A percentile compares a stretch with the other conserved stretches of the same genome.
Conservation (phyloP, 2,888 invertebrate species). For the Pterobdella sp. region DNA sequence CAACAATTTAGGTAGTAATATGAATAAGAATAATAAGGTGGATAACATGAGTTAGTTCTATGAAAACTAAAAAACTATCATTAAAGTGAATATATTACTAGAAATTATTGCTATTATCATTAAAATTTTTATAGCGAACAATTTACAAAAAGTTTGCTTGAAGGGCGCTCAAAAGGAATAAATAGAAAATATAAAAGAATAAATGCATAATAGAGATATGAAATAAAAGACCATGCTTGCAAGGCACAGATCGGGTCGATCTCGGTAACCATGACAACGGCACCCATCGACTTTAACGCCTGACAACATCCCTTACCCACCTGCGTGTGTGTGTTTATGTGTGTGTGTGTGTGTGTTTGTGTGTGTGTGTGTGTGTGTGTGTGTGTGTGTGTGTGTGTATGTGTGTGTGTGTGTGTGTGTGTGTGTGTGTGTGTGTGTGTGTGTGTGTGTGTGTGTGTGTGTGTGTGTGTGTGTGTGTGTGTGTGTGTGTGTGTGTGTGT, state of each 20-base stretch:
- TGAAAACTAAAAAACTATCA: too few species aligned
- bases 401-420: background rate
- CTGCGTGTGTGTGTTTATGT: conserved; percentile 26
- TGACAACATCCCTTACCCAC: conserved; percentile 95
- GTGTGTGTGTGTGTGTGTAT: background rate
- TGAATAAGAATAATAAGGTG: too few species aligned
- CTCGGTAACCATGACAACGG: conserved; percentile 90
- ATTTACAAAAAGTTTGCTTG: too few species aligned
- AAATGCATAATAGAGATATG: too few species aligned
- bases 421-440: background rate
- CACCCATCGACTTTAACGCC: conserved; percentile 86
- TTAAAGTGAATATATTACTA: background rate
- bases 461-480: background rate
- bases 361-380: background rate
- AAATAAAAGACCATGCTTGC: conserved; percentile 76
- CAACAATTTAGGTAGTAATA: too few species aligned
- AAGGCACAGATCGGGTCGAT: conserved; percentile 97
- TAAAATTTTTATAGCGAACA: background rate
- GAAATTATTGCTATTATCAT: background rate
- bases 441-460: background rate
- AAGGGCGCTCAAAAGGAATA: too few species aligned
- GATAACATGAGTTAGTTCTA: too few species aligned
- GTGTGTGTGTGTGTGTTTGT: background rate
- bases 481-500: background rate
- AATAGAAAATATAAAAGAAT: too few species aligned